These are phyloP conservation scores for Troides helena DNA, from an alignment of 2,888 invertebrate genomes.

Conservation along the genomic window DNA sequence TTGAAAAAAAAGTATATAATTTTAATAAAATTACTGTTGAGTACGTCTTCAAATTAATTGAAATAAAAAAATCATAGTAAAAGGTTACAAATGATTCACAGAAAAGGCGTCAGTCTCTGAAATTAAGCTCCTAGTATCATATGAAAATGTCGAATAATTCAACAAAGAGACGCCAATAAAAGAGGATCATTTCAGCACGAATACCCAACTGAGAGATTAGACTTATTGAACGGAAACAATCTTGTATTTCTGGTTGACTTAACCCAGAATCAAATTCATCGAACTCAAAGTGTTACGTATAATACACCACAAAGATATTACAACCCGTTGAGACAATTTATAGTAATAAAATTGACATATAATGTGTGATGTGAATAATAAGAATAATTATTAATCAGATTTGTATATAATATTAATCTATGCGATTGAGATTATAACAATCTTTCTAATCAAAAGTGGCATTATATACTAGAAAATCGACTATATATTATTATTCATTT, in stretches of 20 bases:
- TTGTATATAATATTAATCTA: not conserved
- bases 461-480: too few relatives aligned
- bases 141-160: slow-evolving; percentile 61
- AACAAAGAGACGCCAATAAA: slow-evolving; percentile 72
- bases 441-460: too few relatives aligned
- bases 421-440: too few relatives aligned
- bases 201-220: slow-evolving; percentile 75
- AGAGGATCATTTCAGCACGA: slow-evolving; percentile 73
- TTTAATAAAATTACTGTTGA: not conserved
- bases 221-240: slow-evolving; percentile 76
- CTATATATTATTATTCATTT: too few relatives aligned
- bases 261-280: slow-evolving; percentile 53
- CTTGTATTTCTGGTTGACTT: slow-evolving; percentile 74
- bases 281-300: slow-evolving; percentile 52
- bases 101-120: slow-evolving; percentile 7
- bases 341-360: not conserved
- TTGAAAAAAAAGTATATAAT: not conserved
- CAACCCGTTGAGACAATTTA: slow-evolving; percentile 26
- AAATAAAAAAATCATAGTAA: too few relatives aligned
- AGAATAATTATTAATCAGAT: not conserved
- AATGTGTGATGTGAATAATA: too few relatives aligned
- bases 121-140: slow-evolving; percentile 31
- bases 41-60: not conserved
- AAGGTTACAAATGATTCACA: not conserved
- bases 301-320: slow-evolving; percentile 43